Evolutionary conservation across 2,888 invertebrate genomes (phyloP).

Genomic region (Acronicta psi): DNA sequence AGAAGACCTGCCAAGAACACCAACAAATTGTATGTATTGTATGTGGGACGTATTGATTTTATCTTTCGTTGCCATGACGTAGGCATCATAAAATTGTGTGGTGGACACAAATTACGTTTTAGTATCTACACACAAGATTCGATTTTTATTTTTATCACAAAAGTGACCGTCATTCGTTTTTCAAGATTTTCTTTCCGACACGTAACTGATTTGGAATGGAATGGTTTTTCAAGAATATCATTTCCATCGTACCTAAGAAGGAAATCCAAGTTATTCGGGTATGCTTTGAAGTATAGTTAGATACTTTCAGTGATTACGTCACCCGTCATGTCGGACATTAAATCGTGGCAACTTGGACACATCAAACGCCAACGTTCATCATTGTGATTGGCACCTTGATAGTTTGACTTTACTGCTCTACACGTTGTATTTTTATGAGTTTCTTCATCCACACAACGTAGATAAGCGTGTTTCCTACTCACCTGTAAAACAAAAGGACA

Average conservation of each 20-base stretch:
- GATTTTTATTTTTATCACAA: conserved; percentile 29
- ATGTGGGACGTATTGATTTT: conserved; percentile 33
- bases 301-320: conserved; percentile 24
- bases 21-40: conserved; percentile 19
- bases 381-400: conserved; percentile 51
- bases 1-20: conserved; percentile 9
- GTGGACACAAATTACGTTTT: conserved; percentile 24
- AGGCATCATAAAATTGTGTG: conserved; percentile 18
- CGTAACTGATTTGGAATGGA: conserved; percentile 12
- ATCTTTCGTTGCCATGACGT: conserved; percentile 34
- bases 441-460: conserved; percentile 27
- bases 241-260: conserved; percentile 14
- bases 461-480: conserved; percentile 28
- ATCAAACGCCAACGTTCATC: conserved; percentile 46
- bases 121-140: conserved; percentile 18
- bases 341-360: conserved; percentile 42
- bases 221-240: conserved; percentile 29
- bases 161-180: conserved; percentile 19
- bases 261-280: conserved; percentile 4
- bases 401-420: conserved; percentile 31
- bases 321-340: conserved; percentile 16
- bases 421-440: conserved; percentile 42
- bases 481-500: conserved; percentile 60
- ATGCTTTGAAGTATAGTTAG: not conserved
- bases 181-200: conserved; percentile 26